phyloP scores from a whole-genome alignment of 1,140 invertebrate species.

The Metopolophium dirhodum region DNA sequence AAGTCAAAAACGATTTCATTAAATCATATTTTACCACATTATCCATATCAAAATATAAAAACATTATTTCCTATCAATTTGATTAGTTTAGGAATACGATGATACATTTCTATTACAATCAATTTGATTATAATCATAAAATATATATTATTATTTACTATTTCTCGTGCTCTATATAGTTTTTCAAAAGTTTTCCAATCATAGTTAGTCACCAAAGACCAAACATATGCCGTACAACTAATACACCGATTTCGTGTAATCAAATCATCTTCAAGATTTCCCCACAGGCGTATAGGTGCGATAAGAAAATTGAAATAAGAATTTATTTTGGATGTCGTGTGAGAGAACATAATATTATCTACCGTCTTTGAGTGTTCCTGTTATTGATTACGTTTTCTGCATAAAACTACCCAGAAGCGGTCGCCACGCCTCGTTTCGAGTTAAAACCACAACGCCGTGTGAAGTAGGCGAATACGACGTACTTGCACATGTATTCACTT shows the following conservation, averaged over 20 bases:
- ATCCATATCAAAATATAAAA: not conserved
- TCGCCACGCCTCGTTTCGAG: not conserved
- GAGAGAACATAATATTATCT: not conserved
- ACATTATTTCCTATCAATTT: not conserved
- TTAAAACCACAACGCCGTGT: not conserved
- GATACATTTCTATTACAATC: not conserved
- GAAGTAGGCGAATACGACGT: not conserved
- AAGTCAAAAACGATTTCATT: not conserved
- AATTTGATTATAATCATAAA: not conserved
- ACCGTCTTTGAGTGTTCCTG: not conserved
- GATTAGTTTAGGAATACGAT: not conserved
- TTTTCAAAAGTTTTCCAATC: not conserved
- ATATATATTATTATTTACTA: not conserved
- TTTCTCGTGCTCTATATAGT: not conserved
- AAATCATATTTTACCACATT: not conserved
- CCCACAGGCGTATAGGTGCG: not conserved
- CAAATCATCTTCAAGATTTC: not conserved
- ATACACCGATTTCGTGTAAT: not conserved
- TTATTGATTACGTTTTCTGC: constrained; percentile 31
- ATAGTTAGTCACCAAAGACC: too few species aligned
- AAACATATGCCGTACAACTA: not conserved
- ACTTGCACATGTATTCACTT: not conserved
- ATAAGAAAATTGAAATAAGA: not conserved
- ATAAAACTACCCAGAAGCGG: not conserved
- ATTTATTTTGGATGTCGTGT: not conserved